A percentile compares a stretch with the other conserved stretches of the same genome.
These are phyloP conservation scores for Rhabditoides inermis DNA, from an alignment of 2,888 invertebrate species.

Conservation along the genomic window DNA sequence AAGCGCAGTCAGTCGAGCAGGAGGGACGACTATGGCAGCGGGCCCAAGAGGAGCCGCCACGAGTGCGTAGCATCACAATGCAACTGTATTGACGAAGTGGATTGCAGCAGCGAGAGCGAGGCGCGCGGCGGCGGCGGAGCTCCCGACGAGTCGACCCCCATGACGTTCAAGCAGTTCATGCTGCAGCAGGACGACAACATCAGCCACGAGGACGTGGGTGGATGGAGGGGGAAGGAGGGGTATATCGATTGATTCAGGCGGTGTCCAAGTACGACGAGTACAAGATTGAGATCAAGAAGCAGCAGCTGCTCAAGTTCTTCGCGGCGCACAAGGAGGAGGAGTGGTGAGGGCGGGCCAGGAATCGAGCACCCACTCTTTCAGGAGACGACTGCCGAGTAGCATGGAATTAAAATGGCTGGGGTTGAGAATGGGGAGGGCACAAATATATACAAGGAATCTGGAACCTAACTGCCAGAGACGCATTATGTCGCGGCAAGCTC, in stretches of 20 bases:
- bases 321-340: slow-evolving; percentile 98
- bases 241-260: no score
- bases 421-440: no score
- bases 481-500: slow-evolving; percentile 38
- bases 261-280: slow-evolving; percentile 94
- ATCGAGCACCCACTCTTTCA: background rate
- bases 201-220: slow-evolving; percentile 81
- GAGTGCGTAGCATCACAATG: slow-evolving; percentile 20
- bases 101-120: slow-evolving; percentile 4
- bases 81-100: background rate
- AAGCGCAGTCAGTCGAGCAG: no score
- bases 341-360: slow-evolving; percentile 65
- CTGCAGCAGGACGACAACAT: slow-evolving; percentile 93
- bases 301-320: slow-evolving; percentile 95
- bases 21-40: slow-evolving; percentile 33
- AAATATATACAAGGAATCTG: slow-evolving; percentile 2
- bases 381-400: no score
- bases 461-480: slow-evolving; percentile 37
- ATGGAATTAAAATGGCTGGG: no score
- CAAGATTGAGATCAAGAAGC: slow-evolving; percentile 87
- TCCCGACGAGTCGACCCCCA: slow-evolving; percentile 11
- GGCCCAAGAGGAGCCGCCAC: slow-evolving; percentile 23
- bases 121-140: slow-evolving; percentile 15
- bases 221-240: no score
- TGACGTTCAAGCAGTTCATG: slow-evolving; percentile 90